These are phyloP conservation scores for Oscarella lobularis DNA, from an alignment of 37 sponge, comb jelly and placozoan genomes.

Conservation along the genomic window DNA sequence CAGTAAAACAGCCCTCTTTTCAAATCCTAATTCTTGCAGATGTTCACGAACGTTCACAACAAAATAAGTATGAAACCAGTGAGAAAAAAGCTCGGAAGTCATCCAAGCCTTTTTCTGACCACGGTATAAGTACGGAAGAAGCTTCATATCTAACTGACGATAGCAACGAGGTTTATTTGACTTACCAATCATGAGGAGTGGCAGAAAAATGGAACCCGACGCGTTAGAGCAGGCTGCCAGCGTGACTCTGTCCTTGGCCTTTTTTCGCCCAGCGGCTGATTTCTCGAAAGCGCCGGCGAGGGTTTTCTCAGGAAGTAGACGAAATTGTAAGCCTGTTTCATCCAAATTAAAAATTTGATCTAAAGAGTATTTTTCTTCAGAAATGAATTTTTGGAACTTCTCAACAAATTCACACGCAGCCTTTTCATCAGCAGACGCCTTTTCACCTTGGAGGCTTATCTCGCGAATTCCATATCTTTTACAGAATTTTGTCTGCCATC, in stretches of 20 bases:
- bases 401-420: neutral
- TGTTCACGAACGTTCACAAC: neutral
- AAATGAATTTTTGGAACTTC: neutral
- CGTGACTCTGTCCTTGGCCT: neutral
- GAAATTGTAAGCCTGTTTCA: too few relatives aligned
- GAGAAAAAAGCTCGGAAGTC: neutral
- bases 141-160: too few relatives aligned
- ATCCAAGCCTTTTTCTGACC: neutral
- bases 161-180: neutral
- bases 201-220: neutral
- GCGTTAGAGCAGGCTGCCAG: neutral
- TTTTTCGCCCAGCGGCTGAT: too few relatives aligned
- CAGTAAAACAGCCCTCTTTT: neutral
- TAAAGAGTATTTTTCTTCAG: neutral
- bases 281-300: neutral
- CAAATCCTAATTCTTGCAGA: neutral
- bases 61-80: neutral
- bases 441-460: neutral
- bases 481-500: neutral
- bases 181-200: neutral
- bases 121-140: too few relatives aligned
- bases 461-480: neutral
- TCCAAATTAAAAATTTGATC: neutral
- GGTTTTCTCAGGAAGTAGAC: neutral
- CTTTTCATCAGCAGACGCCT: neutral